These are phyloP conservation scores for Amphimallon solstitiale DNA, from an alignment of 2,888 invertebrate species.

Conservation along the genomic window DNA sequence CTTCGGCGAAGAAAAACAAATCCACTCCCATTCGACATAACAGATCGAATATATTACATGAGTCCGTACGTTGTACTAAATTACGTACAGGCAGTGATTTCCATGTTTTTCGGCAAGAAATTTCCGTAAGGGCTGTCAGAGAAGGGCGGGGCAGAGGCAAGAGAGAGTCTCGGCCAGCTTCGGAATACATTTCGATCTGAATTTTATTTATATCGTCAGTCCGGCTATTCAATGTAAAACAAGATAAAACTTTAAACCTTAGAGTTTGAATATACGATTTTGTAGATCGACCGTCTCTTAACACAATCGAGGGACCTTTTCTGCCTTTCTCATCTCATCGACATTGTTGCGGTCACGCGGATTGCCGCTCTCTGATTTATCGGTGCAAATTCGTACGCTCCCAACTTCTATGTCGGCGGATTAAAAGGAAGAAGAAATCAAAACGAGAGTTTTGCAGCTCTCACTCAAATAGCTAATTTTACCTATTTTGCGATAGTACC, in stretches of 20 bases:
- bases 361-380: conserved; percentile 31
- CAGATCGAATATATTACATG: not conserved
- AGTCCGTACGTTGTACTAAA: not conserved
- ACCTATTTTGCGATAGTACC: too few relatives aligned
- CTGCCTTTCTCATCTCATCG: conserved; percentile 1
- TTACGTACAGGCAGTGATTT: conserved; percentile 15
- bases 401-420: conserved; percentile 2
- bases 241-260: conserved; percentile 58
- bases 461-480: too few relatives aligned
- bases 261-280: conserved; percentile 51
- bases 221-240: conserved; percentile 60
- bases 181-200: conserved; percentile 44
- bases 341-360: conserved; percentile 10
- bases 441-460: too few relatives aligned
- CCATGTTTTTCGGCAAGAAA: conserved; percentile 31
- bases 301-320: conserved; percentile 14
- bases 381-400: conserved; percentile 26
- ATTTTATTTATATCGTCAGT: conserved; percentile 55
- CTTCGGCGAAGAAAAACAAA: not conserved
- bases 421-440: too few relatives aligned
- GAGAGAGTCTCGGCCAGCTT: conserved; percentile 9
- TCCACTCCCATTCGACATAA: not conserved
- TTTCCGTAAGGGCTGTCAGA: conserved; percentile 19
- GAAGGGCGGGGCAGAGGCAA: conserved; percentile 14
- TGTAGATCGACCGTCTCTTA: conserved; percentile 51